Percentiles rank a stretch among this genome's conserved stretches.
These are phyloP conservation scores for Eulimnadia texana DNA, from an alignment of 1,140 invertebrate species.

Conservation along the genomic window DNA sequence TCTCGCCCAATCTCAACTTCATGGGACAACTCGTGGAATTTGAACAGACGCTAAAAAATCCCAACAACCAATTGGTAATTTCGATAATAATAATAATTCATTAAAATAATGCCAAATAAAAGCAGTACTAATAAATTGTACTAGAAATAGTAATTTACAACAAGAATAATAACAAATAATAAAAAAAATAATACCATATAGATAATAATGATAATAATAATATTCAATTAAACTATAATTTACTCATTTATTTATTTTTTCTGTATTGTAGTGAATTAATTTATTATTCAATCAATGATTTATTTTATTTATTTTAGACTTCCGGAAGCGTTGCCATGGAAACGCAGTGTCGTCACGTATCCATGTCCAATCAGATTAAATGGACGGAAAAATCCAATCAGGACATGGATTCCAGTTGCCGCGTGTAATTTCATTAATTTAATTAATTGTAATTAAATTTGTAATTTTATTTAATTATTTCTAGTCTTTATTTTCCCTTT, in stretches of 20 bases:
- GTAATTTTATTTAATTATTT: background rate
- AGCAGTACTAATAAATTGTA: too few species aligned
- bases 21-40: slow-evolving; percentile 86
- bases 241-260: too few species aligned
- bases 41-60: slow-evolving; percentile 44
- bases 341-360: slow-evolving; percentile 2
- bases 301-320: background rate
- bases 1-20: slow-evolving; percentile 93
- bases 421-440: background rate
- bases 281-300: background rate
- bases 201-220: background rate
- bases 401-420: slow-evolving; percentile 10
- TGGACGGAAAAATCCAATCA: slow-evolving; percentile 3
- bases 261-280: background rate
- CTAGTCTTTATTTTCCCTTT: background rate
- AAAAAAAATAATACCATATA: too few species aligned
- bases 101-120: background rate
- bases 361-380: background rate
- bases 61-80: background rate
- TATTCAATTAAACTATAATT: too few species aligned
- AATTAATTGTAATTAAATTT: background rate
- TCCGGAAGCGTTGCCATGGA: background rate
- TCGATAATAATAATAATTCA: background rate
- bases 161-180: too few species aligned
- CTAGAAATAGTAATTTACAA: too few species aligned